Evolutionary conservation across 2,888 invertebrate genomes (phyloP).

Genomic region (Tiphia femorata): DNA sequence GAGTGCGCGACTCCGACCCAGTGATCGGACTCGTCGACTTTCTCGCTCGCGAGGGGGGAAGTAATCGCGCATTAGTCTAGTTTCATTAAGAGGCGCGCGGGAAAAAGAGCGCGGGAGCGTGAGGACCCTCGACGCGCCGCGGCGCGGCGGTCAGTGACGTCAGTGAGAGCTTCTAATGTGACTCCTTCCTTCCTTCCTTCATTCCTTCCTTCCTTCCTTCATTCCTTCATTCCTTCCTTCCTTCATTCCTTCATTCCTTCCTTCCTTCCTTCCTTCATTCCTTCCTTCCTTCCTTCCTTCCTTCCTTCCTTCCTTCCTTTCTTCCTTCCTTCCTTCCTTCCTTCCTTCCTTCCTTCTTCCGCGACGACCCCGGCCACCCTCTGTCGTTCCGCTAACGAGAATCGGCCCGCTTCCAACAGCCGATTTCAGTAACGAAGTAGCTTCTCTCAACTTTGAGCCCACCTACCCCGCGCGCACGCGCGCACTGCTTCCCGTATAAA

Average conservation of each 20-base stretch:
- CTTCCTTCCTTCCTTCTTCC: background rate
- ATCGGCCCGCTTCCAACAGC: slow-evolving; percentile 8
- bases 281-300: background rate
- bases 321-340: background rate
- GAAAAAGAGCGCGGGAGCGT: background rate
- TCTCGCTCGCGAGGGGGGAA: slow-evolving; percentile 6
- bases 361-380: background rate
- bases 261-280: background rate
- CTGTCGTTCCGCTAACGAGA: background rate
- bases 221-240: background rate
- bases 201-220: background rate
- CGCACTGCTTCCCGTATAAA: background rate
- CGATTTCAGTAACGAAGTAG: slow-evolving; percentile 25
- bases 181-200: background rate
- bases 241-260: background rate
- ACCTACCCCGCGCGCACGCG: background rate
- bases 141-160: background rate
- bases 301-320: background rate
- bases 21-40: no score
- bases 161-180: slow-evolving; percentile 11
- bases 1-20: no score
- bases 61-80: slow-evolving; percentile 33
- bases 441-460: slow-evolving; percentile 20
- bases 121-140: no score
- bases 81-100: slow-evolving; percentile 16